Base-by-base conservation (phyloP, 2,113 vertebrate genomes). In the Lasiurus borealis region DNA sequence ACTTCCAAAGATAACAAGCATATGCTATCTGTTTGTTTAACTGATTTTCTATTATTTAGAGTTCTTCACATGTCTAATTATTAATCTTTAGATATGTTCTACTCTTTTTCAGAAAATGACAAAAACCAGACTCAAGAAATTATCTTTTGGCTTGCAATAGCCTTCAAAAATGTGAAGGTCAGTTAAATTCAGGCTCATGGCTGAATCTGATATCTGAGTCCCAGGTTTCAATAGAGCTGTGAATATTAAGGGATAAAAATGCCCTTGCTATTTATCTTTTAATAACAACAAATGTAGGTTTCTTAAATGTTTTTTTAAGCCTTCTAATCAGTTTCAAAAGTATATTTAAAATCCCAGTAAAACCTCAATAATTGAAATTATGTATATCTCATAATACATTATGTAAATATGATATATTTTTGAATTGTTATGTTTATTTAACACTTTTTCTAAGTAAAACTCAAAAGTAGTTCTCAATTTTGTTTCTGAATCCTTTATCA, bases 1-100 rank as follows among this genome's bases (percentile, higher is more conserved):
- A 77, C 69, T 77, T 78, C n/a, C 77, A 91, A 80, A 91, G 36
- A 40, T 72, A 96, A 90, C 75, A n/a, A 77, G 34, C 13, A n/a
- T 85, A 62, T 88, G 85, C 85, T 92, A 85, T 72, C 88, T 95
- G 85, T 85, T 91, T 88, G 72, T 72, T 84, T 86, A 93, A 95
- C 83, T 76, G 40, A 90, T 86, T 50, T 93, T 5, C 46, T 21
- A 64, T 75, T 78, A 50, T 83, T 64, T 84, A 64, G 27, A 95
- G 44, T 78, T 6, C 5, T 84, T 81, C 50, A 57, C 80, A 71
- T 84, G 72, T 80, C 54, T 87, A 88, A 93, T 89, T 83, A 90
- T 93, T 94, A 93, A 87, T 76, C 57, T 81, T 87, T 90, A 68
- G 5, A 85, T 46, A 95, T 2, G 2, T 72, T 88, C 23, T 66